Evolutionary conservation across 2,797 vertebrate genomes (phyloP).

Genomic region (Eulemur rubriventer): DNA sequence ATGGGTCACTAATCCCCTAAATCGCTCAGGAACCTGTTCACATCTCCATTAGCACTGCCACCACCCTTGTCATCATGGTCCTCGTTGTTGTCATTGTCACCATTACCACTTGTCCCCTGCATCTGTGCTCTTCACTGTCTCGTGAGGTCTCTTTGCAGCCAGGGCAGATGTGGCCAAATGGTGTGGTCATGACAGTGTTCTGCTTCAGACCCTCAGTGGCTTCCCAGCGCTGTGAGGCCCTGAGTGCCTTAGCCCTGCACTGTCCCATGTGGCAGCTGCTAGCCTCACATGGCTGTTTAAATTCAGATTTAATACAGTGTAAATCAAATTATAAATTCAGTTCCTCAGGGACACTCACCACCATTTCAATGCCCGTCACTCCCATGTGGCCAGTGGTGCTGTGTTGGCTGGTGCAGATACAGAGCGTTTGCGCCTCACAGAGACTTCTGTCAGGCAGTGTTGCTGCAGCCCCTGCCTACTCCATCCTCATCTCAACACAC

Average conservation of each 20-base stretch:
- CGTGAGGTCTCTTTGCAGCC: not conserved
- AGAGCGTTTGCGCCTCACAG: rapidly evolving
- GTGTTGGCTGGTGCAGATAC: not conserved
- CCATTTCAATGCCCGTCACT: rapidly evolving
- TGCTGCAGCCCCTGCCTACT: not conserved
- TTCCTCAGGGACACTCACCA: not conserved
- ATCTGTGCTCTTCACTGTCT: not conserved
- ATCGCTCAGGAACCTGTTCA: not conserved
- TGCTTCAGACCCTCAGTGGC: not conserved
- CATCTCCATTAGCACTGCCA: not conserved
- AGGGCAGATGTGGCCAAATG: not conserved
- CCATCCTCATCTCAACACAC: rapidly evolving
- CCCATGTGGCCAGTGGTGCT: too few relatives aligned
- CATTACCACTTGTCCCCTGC: not conserved
- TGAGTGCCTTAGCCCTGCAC: not conserved
- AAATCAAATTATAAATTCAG: not conserved
- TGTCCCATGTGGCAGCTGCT: not conserved
- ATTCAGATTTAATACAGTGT: not conserved
- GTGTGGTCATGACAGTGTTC: not conserved
- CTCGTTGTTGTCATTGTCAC: rapidly evolving
- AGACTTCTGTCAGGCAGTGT: not conserved
- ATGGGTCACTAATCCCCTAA: rapidly evolving
- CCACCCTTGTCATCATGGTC: not conserved
- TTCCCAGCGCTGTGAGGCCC: not conserved
- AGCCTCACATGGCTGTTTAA: not conserved